A percentile compares a stretch with the other conserved stretches of the same genome.
Evolutionary conservation across 2,113 vertebrate species (phyloP).

Genomic region (Pomatostomus ruficeps): DNA sequence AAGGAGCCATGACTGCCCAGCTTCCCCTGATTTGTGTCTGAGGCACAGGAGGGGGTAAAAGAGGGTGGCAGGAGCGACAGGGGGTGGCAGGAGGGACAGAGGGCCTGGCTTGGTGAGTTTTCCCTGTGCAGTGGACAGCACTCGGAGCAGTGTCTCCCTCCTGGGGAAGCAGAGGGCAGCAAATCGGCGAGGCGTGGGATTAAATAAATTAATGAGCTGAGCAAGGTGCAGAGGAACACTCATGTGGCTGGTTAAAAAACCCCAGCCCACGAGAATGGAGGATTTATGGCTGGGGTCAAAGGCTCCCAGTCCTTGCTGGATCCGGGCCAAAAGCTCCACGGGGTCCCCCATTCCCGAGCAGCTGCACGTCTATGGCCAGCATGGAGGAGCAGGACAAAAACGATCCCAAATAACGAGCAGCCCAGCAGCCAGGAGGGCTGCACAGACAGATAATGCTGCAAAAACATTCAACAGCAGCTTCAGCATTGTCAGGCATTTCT

Average conservation of each 20-base stretch:
- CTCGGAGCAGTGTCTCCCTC: neutral
- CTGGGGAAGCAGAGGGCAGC: neutral
- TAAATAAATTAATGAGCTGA: constrained; percentile 47
- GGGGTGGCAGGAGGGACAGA: neutral
- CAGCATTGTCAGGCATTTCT: neutral
- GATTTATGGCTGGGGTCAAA: neutral
- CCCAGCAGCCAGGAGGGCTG: neutral
- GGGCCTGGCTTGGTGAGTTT: neutral
- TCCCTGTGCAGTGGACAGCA: neutral
- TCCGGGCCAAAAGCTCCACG: neutral
- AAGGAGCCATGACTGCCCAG: neutral
- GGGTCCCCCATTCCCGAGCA: rapidly evolving
- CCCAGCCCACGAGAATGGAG: neutral
- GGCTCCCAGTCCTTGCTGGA: neutral
- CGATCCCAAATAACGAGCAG: neutral
- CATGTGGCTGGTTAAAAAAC: neutral
- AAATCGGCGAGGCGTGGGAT: constrained; percentile 13
- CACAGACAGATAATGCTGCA: neutral
- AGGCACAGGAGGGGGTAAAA: neutral
- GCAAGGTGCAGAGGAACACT: neutral
- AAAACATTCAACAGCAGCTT: neutral
- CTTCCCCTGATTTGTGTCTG: rapidly evolving
- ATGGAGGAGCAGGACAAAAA: neutral
- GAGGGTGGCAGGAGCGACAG: neutral
- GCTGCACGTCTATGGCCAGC: neutral